Base-by-base conservation (phyloP, 2,113 vertebrate species). In the Passer domesticus region DNA sequence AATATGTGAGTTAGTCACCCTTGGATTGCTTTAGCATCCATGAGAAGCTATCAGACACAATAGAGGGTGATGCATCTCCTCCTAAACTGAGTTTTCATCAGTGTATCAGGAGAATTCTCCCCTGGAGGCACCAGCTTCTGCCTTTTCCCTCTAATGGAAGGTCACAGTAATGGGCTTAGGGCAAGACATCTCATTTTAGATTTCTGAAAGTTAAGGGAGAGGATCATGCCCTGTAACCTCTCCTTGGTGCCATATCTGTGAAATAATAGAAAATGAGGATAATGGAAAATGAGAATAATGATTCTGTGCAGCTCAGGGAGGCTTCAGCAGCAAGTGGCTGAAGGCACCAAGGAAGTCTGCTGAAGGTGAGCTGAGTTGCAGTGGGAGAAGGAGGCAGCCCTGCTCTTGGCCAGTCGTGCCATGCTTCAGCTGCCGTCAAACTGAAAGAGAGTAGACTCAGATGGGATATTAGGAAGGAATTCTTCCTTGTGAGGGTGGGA, bases 401-500 rank as follows among this genome's bases (percentile, higher is more conserved):
- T 76, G 20, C 9, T 49, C 43, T 62, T 49, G 37, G 37, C 31
- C 50, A 66, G 23, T 9, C 4, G 7, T 6, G 19, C 3, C 5
- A 1, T 56, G 21, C 30, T 74, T 67, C 75, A 67, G 16, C 43
- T 91, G 43, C 46, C 58, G 73, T 50, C 64, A 63, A 7, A 28
- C 22, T 49, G 21, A 39, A 37, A 31, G 16, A 47, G 13, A 62
- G 16, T 9, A 18, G 18, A 41, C 31, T 56, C 49, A 37, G 13
- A 8, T 28, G 43, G 35, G 31, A 49, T 20, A 20, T 10, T 70
- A 19, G 30, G 41, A 35, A 35, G 25, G 19, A 41, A 83, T 63
- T 28, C 0, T 20, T 16, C 13, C 10, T 3, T 56, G 8, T 11
- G 22, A 77, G 35, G 10, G 35, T 28, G 47, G 0, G 0, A 0